These are phyloP conservation scores for Drosophila prolongata DNA, from an alignment of 2,888 invertebrate genomes.

Conservation along the genomic window DNA sequence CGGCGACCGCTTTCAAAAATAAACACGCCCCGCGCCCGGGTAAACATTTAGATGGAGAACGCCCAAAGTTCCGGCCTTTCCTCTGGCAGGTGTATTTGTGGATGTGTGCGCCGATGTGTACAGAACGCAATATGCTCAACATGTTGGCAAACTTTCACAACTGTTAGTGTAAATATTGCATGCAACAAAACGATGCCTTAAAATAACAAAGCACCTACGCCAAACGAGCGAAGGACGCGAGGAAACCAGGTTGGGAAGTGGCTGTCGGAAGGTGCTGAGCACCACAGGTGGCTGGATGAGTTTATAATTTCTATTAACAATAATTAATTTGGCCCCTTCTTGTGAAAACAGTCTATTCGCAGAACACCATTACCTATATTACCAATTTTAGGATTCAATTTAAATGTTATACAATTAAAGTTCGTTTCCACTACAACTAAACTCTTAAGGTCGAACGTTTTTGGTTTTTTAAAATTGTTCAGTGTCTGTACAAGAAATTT, in stretches of 20 bases:
- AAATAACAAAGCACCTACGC: conserved; percentile 52
- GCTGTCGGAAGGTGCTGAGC: background rate
- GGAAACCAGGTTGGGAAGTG: background rate
- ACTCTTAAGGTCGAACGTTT: no score
- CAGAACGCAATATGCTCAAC: conserved; percentile 66
- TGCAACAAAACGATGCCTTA: conserved; percentile 49
- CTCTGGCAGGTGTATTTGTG: conserved; percentile 24
- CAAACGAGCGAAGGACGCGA: conserved; percentile 14
- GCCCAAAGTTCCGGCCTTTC: conserved; percentile 15
- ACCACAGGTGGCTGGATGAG: conserved; percentile 6
- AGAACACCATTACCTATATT: no score
- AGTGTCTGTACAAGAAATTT: no score
- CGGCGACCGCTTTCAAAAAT: conserved; percentile 21
- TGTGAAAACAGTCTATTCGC: no score
- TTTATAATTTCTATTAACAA: background rate
- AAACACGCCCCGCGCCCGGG: conserved; percentile 40
- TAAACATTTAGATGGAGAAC: conserved; percentile 46
- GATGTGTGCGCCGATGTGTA: conserved; percentile 37
- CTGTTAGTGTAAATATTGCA: conserved; percentile 58
- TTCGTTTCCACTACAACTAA: no score
- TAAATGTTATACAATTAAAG: no score
- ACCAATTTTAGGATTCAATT: no score
- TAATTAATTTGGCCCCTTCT: background rate
- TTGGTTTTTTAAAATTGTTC: no score
- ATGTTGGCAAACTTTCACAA: conserved; percentile 67